These are phyloP conservation scores for Florisuga fusca DNA, from an alignment of 2,797 vertebrate genomes.

Conservation along the genomic window DNA sequence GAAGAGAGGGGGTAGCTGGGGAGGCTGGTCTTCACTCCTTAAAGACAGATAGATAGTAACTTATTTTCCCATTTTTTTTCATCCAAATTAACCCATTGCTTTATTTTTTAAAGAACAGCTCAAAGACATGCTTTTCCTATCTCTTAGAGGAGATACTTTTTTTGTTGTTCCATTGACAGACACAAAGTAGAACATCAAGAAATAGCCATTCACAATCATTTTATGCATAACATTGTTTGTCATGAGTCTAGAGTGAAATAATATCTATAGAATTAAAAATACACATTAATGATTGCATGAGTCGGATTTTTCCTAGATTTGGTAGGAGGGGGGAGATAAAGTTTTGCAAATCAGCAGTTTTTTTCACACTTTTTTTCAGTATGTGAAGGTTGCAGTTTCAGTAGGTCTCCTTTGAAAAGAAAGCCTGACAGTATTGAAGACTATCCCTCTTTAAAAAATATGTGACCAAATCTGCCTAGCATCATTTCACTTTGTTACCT, in stretches of 20 bases:
- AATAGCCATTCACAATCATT: rapidly evolving
- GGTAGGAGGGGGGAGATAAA: background rate
- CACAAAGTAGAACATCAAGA: background rate
- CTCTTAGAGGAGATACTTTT: background rate
- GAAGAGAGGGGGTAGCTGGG: background rate
- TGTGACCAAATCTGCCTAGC: background rate
- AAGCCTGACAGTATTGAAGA: background rate
- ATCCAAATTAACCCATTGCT: background rate
- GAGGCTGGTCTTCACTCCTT: background rate
- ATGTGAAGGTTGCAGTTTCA: background rate
- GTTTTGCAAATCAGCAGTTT: background rate
- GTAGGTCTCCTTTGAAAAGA: background rate
- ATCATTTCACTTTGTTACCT: background rate
- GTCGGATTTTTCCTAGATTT: background rate
- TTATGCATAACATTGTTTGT: background rate
- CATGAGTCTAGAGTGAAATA: background rate
- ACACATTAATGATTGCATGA: background rate
- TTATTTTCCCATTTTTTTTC: background rate
- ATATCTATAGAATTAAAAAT: background rate
- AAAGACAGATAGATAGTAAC: background rate
- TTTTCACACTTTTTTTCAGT: background rate
- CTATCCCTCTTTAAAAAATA: background rate
- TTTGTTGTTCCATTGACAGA: background rate
- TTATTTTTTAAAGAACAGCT: background rate
- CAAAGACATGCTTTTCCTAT: background rate